Evolutionary conservation across 2,888 invertebrate species (phyloP).

Genomic region (Drosophila ezoana): DNA sequence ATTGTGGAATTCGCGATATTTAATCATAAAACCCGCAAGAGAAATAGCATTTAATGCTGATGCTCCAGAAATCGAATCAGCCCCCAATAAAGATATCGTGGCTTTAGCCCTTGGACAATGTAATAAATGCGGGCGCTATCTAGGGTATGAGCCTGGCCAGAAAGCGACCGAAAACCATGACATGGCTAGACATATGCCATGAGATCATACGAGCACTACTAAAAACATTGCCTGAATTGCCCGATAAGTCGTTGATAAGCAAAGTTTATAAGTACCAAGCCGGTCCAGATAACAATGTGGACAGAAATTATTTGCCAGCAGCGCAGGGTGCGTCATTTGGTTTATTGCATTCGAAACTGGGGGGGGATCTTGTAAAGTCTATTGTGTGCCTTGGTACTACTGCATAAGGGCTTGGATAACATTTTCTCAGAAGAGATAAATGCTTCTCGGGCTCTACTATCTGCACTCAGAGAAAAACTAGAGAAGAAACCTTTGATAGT

Average conservation of each 20-base stretch:
- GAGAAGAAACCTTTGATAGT: no score
- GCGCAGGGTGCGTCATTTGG: conserved; percentile 3
- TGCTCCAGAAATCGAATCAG: conserved; percentile 21
- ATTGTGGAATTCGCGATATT: background rate
- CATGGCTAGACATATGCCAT: conserved; percentile 52
- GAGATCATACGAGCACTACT: conserved; percentile 41
- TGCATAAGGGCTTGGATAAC: background rate
- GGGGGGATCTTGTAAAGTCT: background rate
- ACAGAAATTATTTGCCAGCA: conserved; percentile 7
- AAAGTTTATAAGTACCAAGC: conserved; percentile 27
- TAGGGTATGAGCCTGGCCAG: background rate
- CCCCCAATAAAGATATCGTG: conserved; percentile 26
- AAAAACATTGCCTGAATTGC: conserved; percentile 41
- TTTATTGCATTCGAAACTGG: background rate
- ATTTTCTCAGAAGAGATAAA: no score
- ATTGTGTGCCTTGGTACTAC: background rate
- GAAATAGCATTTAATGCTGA: conserved; percentile 26
- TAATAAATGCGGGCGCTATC: conserved; percentile 30
- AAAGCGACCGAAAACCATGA: conserved; percentile 60
- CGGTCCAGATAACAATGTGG: conserved; percentile 44
- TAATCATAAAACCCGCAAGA: background rate
- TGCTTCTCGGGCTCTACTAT: no score
- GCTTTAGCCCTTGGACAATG: conserved; percentile 38
- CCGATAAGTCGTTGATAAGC: conserved; percentile 54
- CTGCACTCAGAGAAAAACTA: no score